Evolutionary conservation across 2,797 vertebrate genomes (phyloP), one percentile per base, ranked within the genome.

Genomic region (Miichthys miiuy): DNA sequence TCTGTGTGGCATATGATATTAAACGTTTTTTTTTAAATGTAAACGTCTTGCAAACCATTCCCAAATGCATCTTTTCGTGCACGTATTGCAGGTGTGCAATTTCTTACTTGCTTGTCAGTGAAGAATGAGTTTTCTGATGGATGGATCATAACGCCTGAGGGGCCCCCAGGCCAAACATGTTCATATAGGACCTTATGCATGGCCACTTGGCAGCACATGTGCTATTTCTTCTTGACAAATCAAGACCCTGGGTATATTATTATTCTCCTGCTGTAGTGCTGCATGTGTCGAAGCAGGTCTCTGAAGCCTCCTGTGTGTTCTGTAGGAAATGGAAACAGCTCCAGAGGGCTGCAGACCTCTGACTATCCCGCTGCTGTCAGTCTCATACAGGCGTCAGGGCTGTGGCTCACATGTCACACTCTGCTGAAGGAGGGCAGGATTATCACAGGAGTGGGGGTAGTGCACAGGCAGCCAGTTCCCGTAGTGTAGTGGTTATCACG

Each of bases 401-500:
- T 0, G 1, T 9, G 20, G 30, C 50, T 75, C 41, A 48, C 5
- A 41, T 46, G 55, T 69, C 25, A 52, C 30, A 10, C 18, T 44
- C 17, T 1, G 1, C 12, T 1, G 21, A n/a, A 7, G 65, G 42
- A 63, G 41, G 21, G 5, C 0, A 44, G 42, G 68, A 68, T 72
- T 42, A 46, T 79, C 0, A 68, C 3, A 1, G 8, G 7, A 14
- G 20, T 0, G 0, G 18, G 16, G 2, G 0, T 0, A 0, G 0
- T 0, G 0, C 0, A 0, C 0, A 1, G 0, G 0, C 50, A 83
- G 75, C 30, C 66, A 79, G 88, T 90, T 92, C 88, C 88, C 42
- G 75, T 92, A 90, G 83, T 91, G 86, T 90, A 89, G 90, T 90
- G 86, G 88, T 92, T 88, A 91, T 92, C 89, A 91, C 81, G 55